Percentiles rank a stretch among this genome's conserved stretches.
Conservation (phyloP, 2,797 vertebrate genomes). For the Lepus townsendii region DNA sequence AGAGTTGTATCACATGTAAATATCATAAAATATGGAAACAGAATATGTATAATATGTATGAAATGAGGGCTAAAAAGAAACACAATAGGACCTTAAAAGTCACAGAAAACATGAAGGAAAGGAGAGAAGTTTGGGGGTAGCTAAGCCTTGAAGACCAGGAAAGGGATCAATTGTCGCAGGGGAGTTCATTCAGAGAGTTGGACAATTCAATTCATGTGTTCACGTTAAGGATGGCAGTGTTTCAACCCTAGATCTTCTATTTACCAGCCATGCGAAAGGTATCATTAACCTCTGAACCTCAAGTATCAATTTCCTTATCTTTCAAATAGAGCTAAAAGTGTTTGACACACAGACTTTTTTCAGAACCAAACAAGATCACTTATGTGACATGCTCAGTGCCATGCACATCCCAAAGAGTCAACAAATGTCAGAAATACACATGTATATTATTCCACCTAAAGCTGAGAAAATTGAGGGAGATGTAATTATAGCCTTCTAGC, state of each 20-base stretch:
- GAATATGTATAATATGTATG: neutral
- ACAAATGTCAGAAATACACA: constrained; percentile 42
- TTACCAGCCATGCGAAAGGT: constrained; percentile 2
- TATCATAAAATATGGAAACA: neutral
- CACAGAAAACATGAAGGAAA: neutral
- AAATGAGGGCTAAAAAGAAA: neutral
- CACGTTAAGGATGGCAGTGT: neutral
- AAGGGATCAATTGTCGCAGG: neutral
- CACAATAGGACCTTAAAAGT: neutral
- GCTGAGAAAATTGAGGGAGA: constrained; percentile 61
- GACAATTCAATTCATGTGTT: neutral
- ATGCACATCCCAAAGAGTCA: neutral
- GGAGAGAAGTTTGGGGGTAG: too few species aligned
- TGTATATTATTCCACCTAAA: neutral
- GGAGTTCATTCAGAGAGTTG: neutral
- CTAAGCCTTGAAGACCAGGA: neutral
- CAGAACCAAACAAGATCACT: neutral
- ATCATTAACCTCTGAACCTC: constrained; percentile 20
- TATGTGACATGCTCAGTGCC: neutral
- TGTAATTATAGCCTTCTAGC: constrained; percentile 73
- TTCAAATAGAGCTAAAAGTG: constrained; percentile 28
- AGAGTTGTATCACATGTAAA: neutral
- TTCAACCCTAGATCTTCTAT: neutral
- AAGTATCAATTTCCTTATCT: constrained; percentile 36
- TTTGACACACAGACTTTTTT: neutral